phyloP scores from a whole-genome alignment of 2,113 vertebrate genomes.

The Corapipo altera region DNA sequence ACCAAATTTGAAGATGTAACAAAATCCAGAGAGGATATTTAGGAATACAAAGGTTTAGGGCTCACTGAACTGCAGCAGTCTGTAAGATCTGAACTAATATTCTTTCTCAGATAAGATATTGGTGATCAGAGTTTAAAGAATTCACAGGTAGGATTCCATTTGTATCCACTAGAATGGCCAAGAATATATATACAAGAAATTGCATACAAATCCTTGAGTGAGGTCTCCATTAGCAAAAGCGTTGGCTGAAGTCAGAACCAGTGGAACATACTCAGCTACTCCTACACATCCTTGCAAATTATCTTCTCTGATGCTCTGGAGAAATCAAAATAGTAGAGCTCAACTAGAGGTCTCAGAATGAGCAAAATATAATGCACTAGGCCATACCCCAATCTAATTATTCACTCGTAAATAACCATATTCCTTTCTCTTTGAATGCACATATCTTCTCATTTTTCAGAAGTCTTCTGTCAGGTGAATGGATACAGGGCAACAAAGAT shows the following conservation, averaged over 20 bases:
- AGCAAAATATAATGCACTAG: background rate
- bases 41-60: background rate
- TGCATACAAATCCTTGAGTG: background rate
- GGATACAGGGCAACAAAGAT: background rate
- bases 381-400: background rate
- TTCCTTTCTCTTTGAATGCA: background rate
- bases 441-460: background rate
- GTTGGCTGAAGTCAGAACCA: background rate
- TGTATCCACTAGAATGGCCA: background rate
- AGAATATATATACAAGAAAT: background rate
- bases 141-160: background rate
- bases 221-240: background rate
- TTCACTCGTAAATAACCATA: background rate
- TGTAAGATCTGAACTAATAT: background rate
- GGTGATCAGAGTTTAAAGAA: background rate
- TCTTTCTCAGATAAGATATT: background rate
- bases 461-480: background rate
- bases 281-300: constrained; percentile 1
- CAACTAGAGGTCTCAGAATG: background rate
- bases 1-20: background rate
- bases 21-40: background rate
- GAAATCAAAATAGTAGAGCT: background rate
- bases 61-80: background rate
- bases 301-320: background rate
- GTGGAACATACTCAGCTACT: background rate